These are phyloP conservation scores for Cariama cristata DNA, from an alignment of 2,113 vertebrate species.

Conservation along the genomic window DNA sequence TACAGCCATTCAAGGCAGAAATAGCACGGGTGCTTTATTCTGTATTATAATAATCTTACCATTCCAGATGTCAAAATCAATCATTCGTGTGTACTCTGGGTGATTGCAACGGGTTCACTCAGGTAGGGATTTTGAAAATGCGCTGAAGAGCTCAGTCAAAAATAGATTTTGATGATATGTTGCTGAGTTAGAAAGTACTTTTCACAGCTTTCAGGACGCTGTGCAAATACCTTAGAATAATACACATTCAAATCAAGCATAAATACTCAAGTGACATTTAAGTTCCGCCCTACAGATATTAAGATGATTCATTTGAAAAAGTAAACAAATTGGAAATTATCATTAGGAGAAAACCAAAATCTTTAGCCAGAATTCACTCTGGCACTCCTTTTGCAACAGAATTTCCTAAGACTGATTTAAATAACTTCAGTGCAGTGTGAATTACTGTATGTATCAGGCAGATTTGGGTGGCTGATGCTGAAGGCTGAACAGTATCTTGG, in stretches of 20 bases:
- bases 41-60: background rate
- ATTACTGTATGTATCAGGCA: background rate
- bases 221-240: background rate
- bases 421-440: background rate
- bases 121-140: constrained; percentile 19
- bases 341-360: background rate
- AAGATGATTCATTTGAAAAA: background rate
- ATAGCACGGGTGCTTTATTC: background rate
- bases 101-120: constrained; percentile 2
- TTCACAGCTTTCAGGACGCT: background rate
- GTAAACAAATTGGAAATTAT: background rate
- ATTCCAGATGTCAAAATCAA: constrained; percentile 20
- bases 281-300: background rate
- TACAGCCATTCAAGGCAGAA: constrained; percentile 6
- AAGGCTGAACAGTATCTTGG: background rate
- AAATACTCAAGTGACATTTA: background rate
- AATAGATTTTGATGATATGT: background rate
- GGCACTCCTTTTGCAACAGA: background rate
- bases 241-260: background rate
- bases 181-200: background rate
- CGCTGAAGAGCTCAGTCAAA: background rate
- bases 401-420: background rate
- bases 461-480: background rate
- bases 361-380: background rate
- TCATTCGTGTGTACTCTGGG: background rate